These are phyloP conservation scores for Boloria selene DNA, from an alignment of 2,888 invertebrate genomes.

Conservation along the genomic window DNA sequence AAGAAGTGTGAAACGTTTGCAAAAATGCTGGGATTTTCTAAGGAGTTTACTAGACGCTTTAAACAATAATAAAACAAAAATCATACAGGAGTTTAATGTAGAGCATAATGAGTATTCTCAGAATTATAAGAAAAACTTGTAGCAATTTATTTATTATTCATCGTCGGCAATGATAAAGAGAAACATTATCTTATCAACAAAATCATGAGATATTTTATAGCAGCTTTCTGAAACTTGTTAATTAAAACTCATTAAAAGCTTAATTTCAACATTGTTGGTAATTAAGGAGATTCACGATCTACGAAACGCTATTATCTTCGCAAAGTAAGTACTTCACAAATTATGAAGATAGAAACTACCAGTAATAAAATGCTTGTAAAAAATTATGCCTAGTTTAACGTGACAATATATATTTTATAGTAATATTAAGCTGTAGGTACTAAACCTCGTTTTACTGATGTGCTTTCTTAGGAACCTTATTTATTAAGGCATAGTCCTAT, in stretches of 20 bases:
- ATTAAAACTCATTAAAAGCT: conserved; percentile 79
- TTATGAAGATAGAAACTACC: conserved; percentile 66
- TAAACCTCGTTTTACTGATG: too few species aligned
- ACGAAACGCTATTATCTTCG: conserved; percentile 70
- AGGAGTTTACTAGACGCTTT: too few species aligned
- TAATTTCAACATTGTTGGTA: conserved; percentile 77
- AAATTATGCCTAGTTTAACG: conserved; percentile 4
- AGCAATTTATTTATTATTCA: neutral
- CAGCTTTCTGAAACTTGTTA: conserved; percentile 72
- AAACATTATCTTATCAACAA: conserved; percentile 19
- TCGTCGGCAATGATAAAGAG: neutral
- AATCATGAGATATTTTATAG: conserved; percentile 49
- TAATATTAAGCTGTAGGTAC: too few species aligned
- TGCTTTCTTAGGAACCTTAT: too few species aligned
- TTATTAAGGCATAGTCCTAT: neutral
- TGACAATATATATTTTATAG: neutral
- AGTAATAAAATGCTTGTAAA: conserved; percentile 47
- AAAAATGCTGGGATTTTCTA: too few species aligned
- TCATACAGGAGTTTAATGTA: neutral
- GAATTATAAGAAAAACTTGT: neutral
- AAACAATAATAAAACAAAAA: too few species aligned
- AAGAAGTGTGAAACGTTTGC: too few species aligned
- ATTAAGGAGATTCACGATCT: conserved; percentile 79
- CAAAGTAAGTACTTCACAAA: conserved; percentile 63
- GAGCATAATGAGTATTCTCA: neutral